A percentile compares a stretch with the other conserved stretches of the same genome.
Conservation (phyloP, 2,113 vertebrate genomes). For the Phylloscopus trochilus region DNA sequence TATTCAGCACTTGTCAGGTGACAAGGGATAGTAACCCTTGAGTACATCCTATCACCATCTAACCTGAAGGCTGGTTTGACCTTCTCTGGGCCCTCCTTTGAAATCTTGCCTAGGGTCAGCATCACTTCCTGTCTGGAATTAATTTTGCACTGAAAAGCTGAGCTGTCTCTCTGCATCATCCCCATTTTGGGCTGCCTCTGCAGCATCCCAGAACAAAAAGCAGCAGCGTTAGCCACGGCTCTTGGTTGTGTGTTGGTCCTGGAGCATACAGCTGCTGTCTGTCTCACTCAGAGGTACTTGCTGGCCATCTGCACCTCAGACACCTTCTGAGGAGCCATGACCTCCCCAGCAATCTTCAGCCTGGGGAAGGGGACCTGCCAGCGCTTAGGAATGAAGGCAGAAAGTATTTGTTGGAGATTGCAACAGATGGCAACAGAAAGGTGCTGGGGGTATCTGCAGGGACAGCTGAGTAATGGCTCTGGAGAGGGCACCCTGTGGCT, state of each 20-base stretch:
- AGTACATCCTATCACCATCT: neutral
- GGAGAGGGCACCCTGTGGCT: neutral
- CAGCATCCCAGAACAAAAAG: neutral
- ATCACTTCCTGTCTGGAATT: neutral
- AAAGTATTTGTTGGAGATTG: neutral
- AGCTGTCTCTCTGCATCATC: neutral
- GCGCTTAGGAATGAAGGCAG: rapidly evolving
- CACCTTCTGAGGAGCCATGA: neutral
- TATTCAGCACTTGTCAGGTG: neutral
- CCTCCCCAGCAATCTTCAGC: neutral
- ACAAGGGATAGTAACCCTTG: neutral
- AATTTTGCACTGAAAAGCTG: neutral
- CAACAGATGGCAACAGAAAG: neutral
- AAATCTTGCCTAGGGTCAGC: neutral
- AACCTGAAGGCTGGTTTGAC: neutral
- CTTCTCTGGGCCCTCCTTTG: neutral
- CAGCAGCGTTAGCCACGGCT: neutral
- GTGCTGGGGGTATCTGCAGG: neutral
- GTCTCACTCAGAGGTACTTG: neutral
- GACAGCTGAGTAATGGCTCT: neutral
- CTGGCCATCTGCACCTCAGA: neutral
- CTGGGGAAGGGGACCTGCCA: neutral
- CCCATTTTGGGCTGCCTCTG: neutral
- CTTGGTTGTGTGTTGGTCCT: neutral
- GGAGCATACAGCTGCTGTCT: neutral